These are phyloP conservation scores for Protonemura montana DNA, from an alignment of 2,888 invertebrate species.

Conservation along the genomic window DNA sequence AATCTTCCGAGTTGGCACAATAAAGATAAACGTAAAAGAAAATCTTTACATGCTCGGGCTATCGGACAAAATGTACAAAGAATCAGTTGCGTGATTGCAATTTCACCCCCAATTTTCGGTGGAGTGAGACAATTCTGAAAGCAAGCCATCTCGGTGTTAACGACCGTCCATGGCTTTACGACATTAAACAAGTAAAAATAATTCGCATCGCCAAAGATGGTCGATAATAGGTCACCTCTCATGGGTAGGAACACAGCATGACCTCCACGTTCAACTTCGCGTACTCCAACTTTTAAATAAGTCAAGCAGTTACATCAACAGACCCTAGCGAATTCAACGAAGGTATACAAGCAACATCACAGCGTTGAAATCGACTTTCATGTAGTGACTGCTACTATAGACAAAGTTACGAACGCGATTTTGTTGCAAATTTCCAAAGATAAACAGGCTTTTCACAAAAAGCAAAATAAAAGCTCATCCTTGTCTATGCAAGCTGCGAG, in stretches of 20 bases:
- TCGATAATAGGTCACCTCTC: constrained; percentile 12
- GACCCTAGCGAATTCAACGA: neutral
- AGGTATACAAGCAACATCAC: neutral
- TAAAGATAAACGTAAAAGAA: too few relatives aligned
- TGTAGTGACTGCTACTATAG: too few relatives aligned
- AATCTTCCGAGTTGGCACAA: too few relatives aligned
- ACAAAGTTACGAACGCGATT: neutral
- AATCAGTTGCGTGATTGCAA: too few relatives aligned
- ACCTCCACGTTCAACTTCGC: neutral
- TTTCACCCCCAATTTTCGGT: too few relatives aligned
- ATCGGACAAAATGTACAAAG: too few relatives aligned
- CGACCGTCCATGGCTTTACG: neutral
- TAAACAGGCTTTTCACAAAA: neutral
- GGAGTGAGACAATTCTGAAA: too few relatives aligned
- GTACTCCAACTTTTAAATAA: neutral
- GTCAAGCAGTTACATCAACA: neutral
- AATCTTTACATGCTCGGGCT: too few relatives aligned
- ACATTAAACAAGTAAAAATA: neutral
- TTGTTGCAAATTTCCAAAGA: neutral
- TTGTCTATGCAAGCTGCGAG: too few relatives aligned
- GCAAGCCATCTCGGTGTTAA: too few relatives aligned
- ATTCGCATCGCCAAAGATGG: neutral
- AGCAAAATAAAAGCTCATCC: too few relatives aligned
- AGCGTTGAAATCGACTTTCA: neutral
- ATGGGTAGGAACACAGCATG: neutral